Evolutionary conservation across 2,113 vertebrate genomes (phyloP), one percentile per base, ranked within the genome.

Genomic region (Campylorhamphus procurvoides): DNA sequence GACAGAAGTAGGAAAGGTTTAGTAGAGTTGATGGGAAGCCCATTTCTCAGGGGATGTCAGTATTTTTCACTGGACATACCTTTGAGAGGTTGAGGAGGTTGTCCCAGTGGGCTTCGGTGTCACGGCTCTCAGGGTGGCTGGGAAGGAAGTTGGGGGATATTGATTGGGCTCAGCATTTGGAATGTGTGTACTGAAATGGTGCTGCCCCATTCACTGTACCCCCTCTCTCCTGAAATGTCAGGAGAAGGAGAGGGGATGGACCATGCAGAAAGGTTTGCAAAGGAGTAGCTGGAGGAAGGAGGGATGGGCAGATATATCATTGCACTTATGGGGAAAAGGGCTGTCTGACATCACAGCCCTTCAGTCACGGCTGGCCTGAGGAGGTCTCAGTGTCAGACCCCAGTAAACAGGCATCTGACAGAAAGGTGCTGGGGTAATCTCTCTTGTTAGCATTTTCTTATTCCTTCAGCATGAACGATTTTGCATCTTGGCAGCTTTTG

Each of bases 21-120:
- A 31, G 28, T 24, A 37, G 39, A 14, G 7, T 66, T 47, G 23
- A 1, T 2, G 3, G 28, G 60, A 31, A 64, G 33, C 42, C 23
- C 7, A 3, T 49, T 67, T 12, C 39, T 90, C 29, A 0, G 1
- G 13, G 52, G 4, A 19, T 0, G 0, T 55, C 25, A 47, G 42
- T 37, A 14, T 17, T 69, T 93, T 77, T 39, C 4, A 1, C 14
- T 62, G 42, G 25, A 37, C 16, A 1, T 68, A 8, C 8, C 1
- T 76, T 80, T 1, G 8, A 35, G 49, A 39, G 24, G 18, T 16
- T 77, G 37, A 76, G 37, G 59, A 50, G 37, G 3, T 9, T 90
- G 31, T 83, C 35, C 71, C n/a, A 3, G 25, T 29, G 20, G 23
- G 14, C 35, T 81, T 81, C 29, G 24, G 60, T 66, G 40, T 53